These are phyloP conservation scores for Zhuqinia jingwanae DNA, from an alignment of 2,888 invertebrate genomes.

Conservation along the genomic window DNA sequence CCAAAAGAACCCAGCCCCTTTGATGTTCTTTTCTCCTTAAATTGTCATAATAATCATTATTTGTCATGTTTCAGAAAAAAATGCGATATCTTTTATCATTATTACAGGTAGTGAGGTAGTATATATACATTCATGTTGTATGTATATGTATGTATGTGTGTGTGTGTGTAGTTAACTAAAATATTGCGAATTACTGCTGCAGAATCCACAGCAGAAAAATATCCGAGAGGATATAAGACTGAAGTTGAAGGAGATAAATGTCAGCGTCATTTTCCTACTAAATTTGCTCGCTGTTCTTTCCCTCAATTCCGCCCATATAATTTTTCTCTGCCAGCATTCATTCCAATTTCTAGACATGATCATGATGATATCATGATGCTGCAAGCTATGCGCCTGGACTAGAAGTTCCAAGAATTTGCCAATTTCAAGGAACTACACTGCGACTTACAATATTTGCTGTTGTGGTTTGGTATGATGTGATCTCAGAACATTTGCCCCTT, in stretches of 20 bases:
- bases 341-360: not conserved
- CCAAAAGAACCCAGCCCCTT: not conserved
- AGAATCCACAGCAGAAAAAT: no score
- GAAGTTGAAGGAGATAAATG: conserved; percentile 3
- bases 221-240: not conserved
- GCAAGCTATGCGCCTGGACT: not conserved
- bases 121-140: no score
- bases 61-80: not conserved
- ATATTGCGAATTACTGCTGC: not conserved
- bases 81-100: not conserved
- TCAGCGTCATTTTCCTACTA: conserved; percentile 30
- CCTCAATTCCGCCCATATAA: not conserved
- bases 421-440: not conserved
- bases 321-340: not conserved
- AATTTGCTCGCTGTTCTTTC: not conserved
- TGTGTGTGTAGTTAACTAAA: no score
- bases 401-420: conserved; percentile 6
- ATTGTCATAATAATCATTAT: not conserved
- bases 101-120: conserved; percentile 13
- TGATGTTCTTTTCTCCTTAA: not conserved
- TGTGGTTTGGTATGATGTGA: not conserved
- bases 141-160: no score
- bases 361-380: no score
- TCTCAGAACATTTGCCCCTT: no score
- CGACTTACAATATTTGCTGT: not conserved